Conservation (phyloP, 2,797 vertebrate species). For the Pelodytes ibericus region DNA sequence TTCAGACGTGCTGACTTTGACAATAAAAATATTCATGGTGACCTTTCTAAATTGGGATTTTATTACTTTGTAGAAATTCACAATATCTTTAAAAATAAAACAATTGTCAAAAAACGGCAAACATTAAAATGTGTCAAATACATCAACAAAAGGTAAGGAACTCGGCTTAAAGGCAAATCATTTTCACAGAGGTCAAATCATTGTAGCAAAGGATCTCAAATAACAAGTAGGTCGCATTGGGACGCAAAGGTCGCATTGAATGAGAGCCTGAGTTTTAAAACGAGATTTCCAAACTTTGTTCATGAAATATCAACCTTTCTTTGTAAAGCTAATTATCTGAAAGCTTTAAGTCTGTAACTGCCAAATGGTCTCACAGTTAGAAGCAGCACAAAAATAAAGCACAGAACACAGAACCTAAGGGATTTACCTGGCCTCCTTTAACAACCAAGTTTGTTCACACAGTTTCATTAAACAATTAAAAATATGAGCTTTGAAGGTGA, state of each 20-base stretch:
- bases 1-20: not conserved
- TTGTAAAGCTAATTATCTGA: conserved; percentile 78
- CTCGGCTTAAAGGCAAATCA: not conserved
- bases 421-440: conserved; percentile 73
- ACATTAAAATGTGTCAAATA: not conserved
- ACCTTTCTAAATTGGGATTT: not conserved
- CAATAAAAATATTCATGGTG: too few species aligned
- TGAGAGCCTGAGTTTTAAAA: conserved; percentile 54
- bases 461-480: conserved; percentile 67
- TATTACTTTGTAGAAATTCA: not conserved
- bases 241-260: too few species aligned
- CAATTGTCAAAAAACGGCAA: not conserved
- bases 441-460: conserved; percentile 67
- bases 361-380: conserved; percentile 80
- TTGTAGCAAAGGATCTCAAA: conserved; percentile 58
- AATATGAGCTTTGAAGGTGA: conserved; percentile 67
- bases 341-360: conserved; percentile 65
- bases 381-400: conserved; percentile 69
- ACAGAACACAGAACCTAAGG: conserved; percentile 69
- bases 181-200: conserved; percentile 41
- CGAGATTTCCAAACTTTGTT: conserved; percentile 51
- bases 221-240: conserved; percentile 78
- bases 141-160: not conserved
- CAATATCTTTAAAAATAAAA: not conserved
- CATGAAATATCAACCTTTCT: conserved; percentile 59